Percentiles rank a stretch among this genome's conserved stretches.
phyloP scores from a whole-genome alignment of 2,888 invertebrate genomes.

The Alcis repandata region DNA sequence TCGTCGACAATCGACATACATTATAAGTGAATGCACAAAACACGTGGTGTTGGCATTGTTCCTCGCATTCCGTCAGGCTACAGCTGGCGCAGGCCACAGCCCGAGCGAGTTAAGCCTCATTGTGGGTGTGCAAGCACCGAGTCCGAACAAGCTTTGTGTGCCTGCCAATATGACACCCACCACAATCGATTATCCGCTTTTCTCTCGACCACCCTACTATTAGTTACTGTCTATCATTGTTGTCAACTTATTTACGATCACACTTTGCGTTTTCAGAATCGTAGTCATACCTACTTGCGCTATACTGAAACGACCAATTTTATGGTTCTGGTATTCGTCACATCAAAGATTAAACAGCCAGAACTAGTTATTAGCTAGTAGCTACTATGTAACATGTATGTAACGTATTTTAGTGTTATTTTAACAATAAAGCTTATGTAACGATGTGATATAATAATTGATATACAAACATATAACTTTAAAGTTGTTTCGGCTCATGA shows the following conservation, averaged over 20 bases:
- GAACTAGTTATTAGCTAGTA: too few relatives aligned
- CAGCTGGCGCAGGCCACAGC: constrained; percentile 40
- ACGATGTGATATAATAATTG: background rate
- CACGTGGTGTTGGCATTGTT: constrained; percentile 42
- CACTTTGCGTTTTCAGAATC: background rate
- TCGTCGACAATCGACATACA: constrained; percentile 6
- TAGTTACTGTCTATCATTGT: constrained; percentile 7
- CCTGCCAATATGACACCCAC: constrained; percentile 69
- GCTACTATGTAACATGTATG: too few relatives aligned
- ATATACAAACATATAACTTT: constrained; percentile 6
- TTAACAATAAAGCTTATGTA: too few relatives aligned
- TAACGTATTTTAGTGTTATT: too few relatives aligned
- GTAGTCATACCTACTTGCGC: background rate
- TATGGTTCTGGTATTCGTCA: background rate
- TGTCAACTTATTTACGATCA: background rate
- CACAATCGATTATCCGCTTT: constrained; percentile 71
- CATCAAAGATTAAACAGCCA: background rate
- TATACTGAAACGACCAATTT: background rate
- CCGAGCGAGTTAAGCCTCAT: constrained; percentile 58
- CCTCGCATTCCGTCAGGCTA: constrained; percentile 58
- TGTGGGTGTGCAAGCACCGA: constrained; percentile 67
- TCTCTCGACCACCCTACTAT: constrained; percentile 41
- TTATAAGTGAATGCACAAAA: constrained; percentile 28
- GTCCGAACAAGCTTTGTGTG: constrained; percentile 64
- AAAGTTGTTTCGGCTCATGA: constrained; percentile 33